Conservation (phyloP, 1,140 invertebrate genomes). For the Maniola jurtina region DNA sequence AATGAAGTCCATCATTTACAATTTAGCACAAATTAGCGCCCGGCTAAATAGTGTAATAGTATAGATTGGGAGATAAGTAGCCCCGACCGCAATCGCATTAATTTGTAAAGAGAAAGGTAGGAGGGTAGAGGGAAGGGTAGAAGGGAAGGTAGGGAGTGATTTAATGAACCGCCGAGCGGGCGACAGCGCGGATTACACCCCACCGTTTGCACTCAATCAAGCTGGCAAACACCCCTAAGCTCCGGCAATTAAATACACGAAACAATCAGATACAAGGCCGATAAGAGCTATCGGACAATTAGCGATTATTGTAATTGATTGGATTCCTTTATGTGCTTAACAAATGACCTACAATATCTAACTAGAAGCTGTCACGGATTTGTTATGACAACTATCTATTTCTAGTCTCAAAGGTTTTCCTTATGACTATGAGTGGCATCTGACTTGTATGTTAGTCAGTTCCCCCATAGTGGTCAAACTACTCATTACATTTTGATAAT, state of each 20-base stretch:
- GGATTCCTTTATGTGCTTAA: background rate
- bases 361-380: too few species aligned
- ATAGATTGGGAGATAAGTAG: slow-evolving; percentile 46
- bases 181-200: slow-evolving; percentile 71
- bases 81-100: slow-evolving; percentile 67
- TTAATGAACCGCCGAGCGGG: slow-evolving; percentile 74
- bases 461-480: too few species aligned
- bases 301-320: slow-evolving; percentile 43
- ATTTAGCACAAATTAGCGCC: slow-evolving; percentile 4
- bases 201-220: slow-evolving; percentile 76
- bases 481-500: too few species aligned
- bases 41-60: slow-evolving; percentile 15
- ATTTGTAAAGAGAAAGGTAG: slow-evolving; percentile 63
- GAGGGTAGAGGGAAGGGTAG: slow-evolving; percentile 33
- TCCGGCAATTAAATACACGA: slow-evolving; percentile 75
- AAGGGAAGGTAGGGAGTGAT: slow-evolving; percentile 49
- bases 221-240: slow-evolving; percentile 73
- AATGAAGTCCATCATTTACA: background rate
- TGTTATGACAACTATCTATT: too few species aligned
- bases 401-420: too few species aligned
- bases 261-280: slow-evolving; percentile 69
- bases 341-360: background rate
- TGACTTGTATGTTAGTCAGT: too few species aligned
- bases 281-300: slow-evolving; percentile 67
- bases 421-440: too few species aligned